A percentile compares a stretch with the other conserved stretches of the same genome.
Evolutionary conservation across 1,140 invertebrate species (phyloP).

Genomic region (Penaeus vannamei): DNA sequence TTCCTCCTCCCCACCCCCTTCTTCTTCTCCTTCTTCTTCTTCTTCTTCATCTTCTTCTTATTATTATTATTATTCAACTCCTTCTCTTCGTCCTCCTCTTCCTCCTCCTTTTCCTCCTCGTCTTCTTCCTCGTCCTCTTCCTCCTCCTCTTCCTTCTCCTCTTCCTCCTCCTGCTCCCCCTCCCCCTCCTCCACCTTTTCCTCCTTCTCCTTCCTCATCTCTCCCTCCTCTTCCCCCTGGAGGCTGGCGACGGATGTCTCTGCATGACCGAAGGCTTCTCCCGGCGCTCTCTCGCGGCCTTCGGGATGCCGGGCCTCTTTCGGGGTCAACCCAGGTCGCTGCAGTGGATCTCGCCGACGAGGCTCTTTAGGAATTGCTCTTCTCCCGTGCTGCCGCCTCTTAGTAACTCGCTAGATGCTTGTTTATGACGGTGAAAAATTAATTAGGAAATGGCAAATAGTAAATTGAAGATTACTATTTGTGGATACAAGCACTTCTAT

Average conservation of each 20-base stretch:
- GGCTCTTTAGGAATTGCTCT: no score
- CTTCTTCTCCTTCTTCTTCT: not conserved
- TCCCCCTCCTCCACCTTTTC: not conserved
- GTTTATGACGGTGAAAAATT: no score
- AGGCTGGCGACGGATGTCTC: no score
- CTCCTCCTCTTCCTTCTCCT: not conserved
- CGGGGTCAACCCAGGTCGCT: no score
- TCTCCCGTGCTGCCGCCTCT: no score
- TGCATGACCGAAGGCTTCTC: no score
- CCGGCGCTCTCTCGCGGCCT: no score
- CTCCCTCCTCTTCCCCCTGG: no score
- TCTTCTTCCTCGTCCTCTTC: not conserved
- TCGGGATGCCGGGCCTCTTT: no score
- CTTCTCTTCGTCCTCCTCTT: not conserved
- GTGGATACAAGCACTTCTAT: not conserved
- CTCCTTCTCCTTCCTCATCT: not conserved
- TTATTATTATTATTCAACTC: not conserved
- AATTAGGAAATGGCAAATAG: not conserved
- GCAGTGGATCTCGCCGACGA: no score
- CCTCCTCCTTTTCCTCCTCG: not conserved
- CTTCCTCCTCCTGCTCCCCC: not conserved
- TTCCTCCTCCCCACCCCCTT: not conserved
- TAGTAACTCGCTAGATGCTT: no score
- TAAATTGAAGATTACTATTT: not conserved
- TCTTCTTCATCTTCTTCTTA: not conserved